Percentiles rank a stretch among this genome's conserved stretches.
phyloP scores from a whole-genome alignment of 2,113 vertebrate genomes.

The Etheostoma cragini region DNA sequence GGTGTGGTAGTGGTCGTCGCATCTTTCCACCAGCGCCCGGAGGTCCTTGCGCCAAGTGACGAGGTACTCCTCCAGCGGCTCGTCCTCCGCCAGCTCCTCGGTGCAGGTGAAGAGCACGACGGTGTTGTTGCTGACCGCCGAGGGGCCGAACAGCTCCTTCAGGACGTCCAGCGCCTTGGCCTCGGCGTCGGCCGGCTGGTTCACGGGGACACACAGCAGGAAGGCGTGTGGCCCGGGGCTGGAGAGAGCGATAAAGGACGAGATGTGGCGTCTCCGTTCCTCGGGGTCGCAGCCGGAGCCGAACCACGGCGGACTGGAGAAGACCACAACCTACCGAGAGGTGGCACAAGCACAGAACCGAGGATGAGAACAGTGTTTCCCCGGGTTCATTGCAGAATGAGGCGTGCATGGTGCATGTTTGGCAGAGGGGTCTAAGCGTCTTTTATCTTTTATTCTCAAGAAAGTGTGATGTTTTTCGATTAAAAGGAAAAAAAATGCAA shows the following conservation, averaged over 20 bases:
- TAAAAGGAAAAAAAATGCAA: too few species aligned
- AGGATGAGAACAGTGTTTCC: too few species aligned
- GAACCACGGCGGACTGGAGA: slow-evolving; percentile 81
- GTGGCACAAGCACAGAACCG: background rate
- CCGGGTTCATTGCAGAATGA: too few species aligned
- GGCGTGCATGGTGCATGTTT: too few species aligned
- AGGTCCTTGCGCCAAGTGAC: slow-evolving; percentile 75
- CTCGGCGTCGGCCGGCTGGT: slow-evolving; percentile 67
- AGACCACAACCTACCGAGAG: slow-evolving; percentile 70
- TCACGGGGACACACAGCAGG: slow-evolving; percentile 79
- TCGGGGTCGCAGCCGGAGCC: slow-evolving; percentile 62
- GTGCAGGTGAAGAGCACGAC: slow-evolving; percentile 81
- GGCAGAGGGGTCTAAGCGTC: too few species aligned
- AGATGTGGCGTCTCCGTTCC: slow-evolving; percentile 70
- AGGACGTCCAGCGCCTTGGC: slow-evolving; percentile 73
- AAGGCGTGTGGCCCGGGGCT: slow-evolving; percentile 82
- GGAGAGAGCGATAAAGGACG: slow-evolving; percentile 70
- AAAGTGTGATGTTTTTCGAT: too few species aligned
- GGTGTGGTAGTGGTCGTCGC: slow-evolving; percentile 74
- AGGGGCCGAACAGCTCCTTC: slow-evolving; percentile 68
- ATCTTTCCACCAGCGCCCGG: slow-evolving; percentile 70
- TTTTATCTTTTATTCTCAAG: too few species aligned
- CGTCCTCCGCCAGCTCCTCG: slow-evolving; percentile 73
- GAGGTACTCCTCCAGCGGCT: slow-evolving; percentile 77
- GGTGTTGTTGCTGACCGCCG: slow-evolving; percentile 62